These are phyloP conservation scores for Drosophila sordidapex DNA, from an alignment of 2,888 invertebrate genomes.

Conservation along the genomic window DNA sequence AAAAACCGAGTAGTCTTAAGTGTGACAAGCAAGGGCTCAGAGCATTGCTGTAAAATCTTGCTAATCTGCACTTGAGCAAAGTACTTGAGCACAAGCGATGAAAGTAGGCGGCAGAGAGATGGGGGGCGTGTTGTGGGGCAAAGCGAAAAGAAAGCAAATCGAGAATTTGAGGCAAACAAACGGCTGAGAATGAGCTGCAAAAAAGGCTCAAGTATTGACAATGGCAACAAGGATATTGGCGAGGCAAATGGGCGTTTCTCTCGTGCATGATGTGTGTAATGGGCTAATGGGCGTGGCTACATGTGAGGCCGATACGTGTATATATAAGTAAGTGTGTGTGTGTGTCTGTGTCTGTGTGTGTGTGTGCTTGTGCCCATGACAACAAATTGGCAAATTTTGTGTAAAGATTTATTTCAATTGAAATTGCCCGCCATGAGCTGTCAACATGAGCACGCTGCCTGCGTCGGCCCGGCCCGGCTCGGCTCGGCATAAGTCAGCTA, in stretches of 20 bases:
- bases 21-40: slow-evolving; percentile 33
- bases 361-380: slow-evolving; percentile 50
- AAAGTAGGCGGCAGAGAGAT: not conserved
- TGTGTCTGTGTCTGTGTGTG: slow-evolving; percentile 20
- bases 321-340: not conserved
- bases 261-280: slow-evolving; percentile 55
- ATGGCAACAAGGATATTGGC: slow-evolving; percentile 63
- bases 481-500: slow-evolving; percentile 62
- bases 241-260: slow-evolving; percentile 48
- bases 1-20: slow-evolving; percentile 18
- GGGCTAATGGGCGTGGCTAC: slow-evolving; percentile 48
- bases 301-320: slow-evolving; percentile 3
- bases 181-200: slow-evolving; percentile 72
- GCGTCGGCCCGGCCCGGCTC: not conserved
- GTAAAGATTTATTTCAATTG: slow-evolving; percentile 79
- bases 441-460: slow-evolving; percentile 57
- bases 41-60: slow-evolving; percentile 67
- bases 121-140: not conserved
- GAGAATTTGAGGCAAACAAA: slow-evolving; percentile 67
- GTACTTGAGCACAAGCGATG: slow-evolving; percentile 44
- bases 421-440: slow-evolving; percentile 74
- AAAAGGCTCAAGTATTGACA: slow-evolving; percentile 79
- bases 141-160: slow-evolving; percentile 37
- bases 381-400: slow-evolving; percentile 79
- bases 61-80: slow-evolving; percentile 73